A percentile compares a stretch with the other conserved stretches of the same genome.
These are phyloP conservation scores for Drosophila nebulosa DNA, from an alignment of 1,140 invertebrate genomes.

Conservation along the genomic window DNA sequence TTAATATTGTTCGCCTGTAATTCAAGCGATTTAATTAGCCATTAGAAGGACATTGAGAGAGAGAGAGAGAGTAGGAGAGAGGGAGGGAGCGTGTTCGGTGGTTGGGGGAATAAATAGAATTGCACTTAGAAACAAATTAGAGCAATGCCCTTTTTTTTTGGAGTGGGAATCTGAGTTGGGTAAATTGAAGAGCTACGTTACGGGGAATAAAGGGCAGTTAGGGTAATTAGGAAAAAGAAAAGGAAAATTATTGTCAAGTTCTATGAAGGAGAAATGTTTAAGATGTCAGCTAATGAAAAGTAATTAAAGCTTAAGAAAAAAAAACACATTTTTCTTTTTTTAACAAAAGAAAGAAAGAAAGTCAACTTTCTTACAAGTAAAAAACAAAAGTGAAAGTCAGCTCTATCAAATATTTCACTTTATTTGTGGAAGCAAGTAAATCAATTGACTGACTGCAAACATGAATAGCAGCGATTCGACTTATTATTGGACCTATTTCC, in stretches of 20 bases:
- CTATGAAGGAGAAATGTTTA: neutral
- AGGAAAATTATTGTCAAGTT: neutral
- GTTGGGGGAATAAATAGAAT: conserved; percentile 7
- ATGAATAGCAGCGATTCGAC: no score
- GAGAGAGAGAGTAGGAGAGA: conserved; percentile 15
- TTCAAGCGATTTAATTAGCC: conserved; percentile 76
- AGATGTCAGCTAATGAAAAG: neutral
- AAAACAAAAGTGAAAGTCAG: neutral
- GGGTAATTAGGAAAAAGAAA: conserved; percentile 4
- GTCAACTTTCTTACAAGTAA: no score
- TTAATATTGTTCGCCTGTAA: conserved; percentile 76
- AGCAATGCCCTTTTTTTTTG: conserved; percentile 37
- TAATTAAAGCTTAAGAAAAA: neutral
- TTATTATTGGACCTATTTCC: no score
- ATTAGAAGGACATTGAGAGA: conserved; percentile 41
- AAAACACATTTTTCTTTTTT: no score
- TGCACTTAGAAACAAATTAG: conserved; percentile 74
- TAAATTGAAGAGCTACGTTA: neutral
- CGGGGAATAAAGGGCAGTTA: neutral
- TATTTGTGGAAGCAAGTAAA: no score
- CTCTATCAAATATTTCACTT: no score
- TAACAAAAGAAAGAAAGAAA: no score
- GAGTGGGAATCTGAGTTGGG: neutral
- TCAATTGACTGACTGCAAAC: no score
- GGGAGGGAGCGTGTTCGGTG: neutral